Evolutionary conservation across 2,888 invertebrate species (phyloP), one percentile per base, ranked within the genome.

Genomic region (Spisula solida): DNA sequence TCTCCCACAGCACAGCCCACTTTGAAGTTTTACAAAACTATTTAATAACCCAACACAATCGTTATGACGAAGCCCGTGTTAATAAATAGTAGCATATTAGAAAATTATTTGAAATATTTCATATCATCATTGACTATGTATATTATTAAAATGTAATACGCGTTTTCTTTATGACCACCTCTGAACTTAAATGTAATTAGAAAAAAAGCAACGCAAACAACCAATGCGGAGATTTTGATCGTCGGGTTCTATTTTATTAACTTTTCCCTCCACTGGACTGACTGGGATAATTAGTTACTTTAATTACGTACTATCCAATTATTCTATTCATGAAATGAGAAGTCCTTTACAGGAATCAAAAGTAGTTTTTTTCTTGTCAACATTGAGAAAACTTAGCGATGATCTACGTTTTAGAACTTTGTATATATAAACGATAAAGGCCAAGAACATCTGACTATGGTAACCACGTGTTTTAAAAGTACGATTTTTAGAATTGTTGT

Each of bases 21-120:
- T 75, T 75, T 75, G 75, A 75, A 75, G 75, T 75, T 31, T 8
- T 8, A 8, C 34, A 34, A 16, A 75, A 25, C 51, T 25, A 25
- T 66, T 25, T n/a, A 66, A 66, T 66, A 66, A n/a, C 12, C n/a
- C 1, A 66, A 25, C 12, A 66, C 60, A 66, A 66, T 8, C 6
- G 60, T 66, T 25, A 25, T 66, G 60, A 25, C n/a, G 25, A 66
- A 25, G 60, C n/a, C 60, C n/a, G n/a, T 66, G 60, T 6, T 66
- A 25, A 5, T 10, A 12, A 66, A 66, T 25, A 66, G n/a, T 25
- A 66, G 4, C n/a, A 25, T 25, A 66, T 66, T 25, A 66, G 60
- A 66, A 66, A 66, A n/a, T 66, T 25, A 66, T 66, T 66, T n/a
- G 60, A 66, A 25, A n/a, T 12, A 66, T 66, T n/a, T 66, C 20